Percentiles rank a stretch among this genome's conserved stretches.
Conservation (phyloP, 1,140 invertebrate genomes). For the Gonatopus flavifemur region DNA sequence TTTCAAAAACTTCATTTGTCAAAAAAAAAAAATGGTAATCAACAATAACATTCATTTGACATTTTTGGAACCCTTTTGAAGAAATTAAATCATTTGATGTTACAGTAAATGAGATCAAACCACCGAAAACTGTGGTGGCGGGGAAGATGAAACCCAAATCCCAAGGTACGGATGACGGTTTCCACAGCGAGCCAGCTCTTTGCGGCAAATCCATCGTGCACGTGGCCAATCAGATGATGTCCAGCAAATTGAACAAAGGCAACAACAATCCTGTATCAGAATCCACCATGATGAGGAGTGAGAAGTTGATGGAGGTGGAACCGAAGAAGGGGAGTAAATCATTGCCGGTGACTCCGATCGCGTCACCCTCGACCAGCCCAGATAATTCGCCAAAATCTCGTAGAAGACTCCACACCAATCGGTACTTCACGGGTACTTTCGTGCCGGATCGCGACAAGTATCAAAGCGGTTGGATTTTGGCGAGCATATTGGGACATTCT, state of each 20-base stretch:
- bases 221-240: constrained; percentile 73
- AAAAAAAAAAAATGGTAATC: neutral
- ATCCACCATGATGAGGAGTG: constrained; percentile 12
- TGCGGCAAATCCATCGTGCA: constrained; percentile 72
- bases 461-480: constrained; percentile 59
- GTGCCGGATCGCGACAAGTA: constrained; percentile 52
- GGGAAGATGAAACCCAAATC: constrained; percentile 59
- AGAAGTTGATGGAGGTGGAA: constrained; percentile 16
- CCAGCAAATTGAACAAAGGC: constrained; percentile 48
- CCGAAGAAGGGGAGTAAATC: constrained; percentile 64
- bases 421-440: constrained; percentile 58
- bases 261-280: constrained; percentile 24
- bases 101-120: constrained; percentile 32
- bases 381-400: constrained; percentile 55
- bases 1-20: no score
- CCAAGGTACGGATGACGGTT: constrained; percentile 68
- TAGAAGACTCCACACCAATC: constrained; percentile 45
- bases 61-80: neutral
- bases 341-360: constrained; percentile 67
- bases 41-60: neutral
- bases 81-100: constrained; percentile 4
- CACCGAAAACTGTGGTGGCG: constrained; percentile 20
- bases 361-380: constrained; percentile 65
- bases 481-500: constrained; percentile 55
- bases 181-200: constrained; percentile 69